Conservation (phyloP, 1,140 invertebrate genomes). For the Penaeus vannamei region DNA sequence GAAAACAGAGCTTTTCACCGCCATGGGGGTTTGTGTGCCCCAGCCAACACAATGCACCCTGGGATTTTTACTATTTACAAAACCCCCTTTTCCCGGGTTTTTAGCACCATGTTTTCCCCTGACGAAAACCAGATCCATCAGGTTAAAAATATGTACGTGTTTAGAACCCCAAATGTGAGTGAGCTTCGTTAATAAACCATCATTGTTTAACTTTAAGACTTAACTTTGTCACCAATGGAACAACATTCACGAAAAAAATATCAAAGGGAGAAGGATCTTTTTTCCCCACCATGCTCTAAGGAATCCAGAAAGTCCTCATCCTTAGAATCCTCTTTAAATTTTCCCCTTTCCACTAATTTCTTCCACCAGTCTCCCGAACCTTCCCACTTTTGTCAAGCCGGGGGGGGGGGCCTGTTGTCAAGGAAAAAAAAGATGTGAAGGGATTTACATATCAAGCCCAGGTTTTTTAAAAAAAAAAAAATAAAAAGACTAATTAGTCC, state of each 20-base stretch:
- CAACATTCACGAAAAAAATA: conserved; percentile 89
- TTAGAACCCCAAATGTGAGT: not conserved
- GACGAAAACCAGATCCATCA: too few relatives aligned
- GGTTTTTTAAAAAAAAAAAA: conserved; percentile 3
- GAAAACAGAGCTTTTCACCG: too few relatives aligned
- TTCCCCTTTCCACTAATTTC: conserved; percentile 70
- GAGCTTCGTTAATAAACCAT: not conserved
- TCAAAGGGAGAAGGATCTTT: conserved; percentile 85
- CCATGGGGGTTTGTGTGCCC: too few relatives aligned
- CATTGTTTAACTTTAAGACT: conserved; percentile 70
- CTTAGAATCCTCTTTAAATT: conserved; percentile 70
- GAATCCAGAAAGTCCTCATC: conserved; percentile 73
- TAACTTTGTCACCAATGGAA: conserved; percentile 93
- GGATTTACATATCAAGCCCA: not conserved
- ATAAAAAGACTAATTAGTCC: too few relatives aligned
- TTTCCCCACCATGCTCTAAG: conserved; percentile 84
- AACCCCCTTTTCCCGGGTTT: too few relatives aligned
- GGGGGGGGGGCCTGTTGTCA: conserved; percentile 30
- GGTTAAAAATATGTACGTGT: not conserved
- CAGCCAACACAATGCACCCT: too few relatives aligned
- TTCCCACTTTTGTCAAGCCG: conserved; percentile 61
- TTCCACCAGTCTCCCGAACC: conserved; percentile 65
- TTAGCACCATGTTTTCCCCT: too few relatives aligned
- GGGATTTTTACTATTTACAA: too few relatives aligned
- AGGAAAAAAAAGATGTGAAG: not conserved